Evolutionary conservation across 1,140 invertebrate species (phyloP), one percentile per base, ranked within the genome.

Genomic region (Galleria mellonella): DNA sequence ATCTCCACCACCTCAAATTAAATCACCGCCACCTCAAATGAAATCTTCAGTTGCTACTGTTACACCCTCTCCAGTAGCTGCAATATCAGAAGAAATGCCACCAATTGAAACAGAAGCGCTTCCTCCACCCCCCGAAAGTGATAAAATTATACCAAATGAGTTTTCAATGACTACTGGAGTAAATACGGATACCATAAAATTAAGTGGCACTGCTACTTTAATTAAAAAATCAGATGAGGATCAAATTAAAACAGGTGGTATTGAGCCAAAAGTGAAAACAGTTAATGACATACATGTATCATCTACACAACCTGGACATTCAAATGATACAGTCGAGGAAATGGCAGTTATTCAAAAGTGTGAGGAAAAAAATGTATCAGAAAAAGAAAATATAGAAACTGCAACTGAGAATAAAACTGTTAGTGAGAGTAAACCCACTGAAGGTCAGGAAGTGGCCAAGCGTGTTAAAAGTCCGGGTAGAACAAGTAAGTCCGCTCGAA

Each of bases 41-140:
- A 68, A 69, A 37, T 64, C 70, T 6, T 57, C 62, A 3, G 66
- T 69, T 13, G 57, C 86, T 17, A 62, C 72, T 1, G 63, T 75
- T 11, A 67, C 63, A 3, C 54, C 72, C 1, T 47, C 65, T 0
- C 74, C 78, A 1, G 69, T 79, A 0, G 73, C 77, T 6, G 50
- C 74, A 1, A 85, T 76, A 49, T 83, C 82, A 2, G 78, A 83
- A 46, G 46, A 55, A 4, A 37, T 51, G 8, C 62, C 64, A 31
- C 67, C 62, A 15, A 48, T 76, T 5, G 75, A 79, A 46, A 61
- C 64, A 4, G 78, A 82, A 45, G 65, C 71, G 6, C 38, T 75
- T 1, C 67, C 73, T 12, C 72, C 82, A 7, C 65, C 74, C 4
- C 32, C 77, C 49, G 81, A 79, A 4, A 63, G 42, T 32, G 51